Evolutionary conservation across 2,888 invertebrate species (phyloP).

Genomic region (Pristionchus japonicus): DNA sequence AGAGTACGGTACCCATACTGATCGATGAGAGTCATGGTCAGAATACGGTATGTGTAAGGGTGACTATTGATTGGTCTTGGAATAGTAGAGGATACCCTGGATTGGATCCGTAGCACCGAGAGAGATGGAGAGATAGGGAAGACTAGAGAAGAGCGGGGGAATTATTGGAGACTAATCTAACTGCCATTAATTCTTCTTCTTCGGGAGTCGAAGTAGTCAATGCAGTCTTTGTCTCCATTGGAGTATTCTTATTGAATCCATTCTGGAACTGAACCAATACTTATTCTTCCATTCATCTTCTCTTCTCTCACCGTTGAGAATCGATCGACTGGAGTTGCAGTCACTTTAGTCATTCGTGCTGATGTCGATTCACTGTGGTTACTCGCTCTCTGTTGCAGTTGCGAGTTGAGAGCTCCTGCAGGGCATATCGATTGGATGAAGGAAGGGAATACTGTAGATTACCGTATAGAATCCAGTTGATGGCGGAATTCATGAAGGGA

Average conservation of each 20-base stretch:
- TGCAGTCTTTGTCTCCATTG: conserved; percentile 2
- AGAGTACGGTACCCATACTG: conserved; percentile 18
- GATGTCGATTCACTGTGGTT: conserved; percentile 54
- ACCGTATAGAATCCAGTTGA: conserved; percentile 74
- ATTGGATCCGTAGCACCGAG: conserved; percentile 27
- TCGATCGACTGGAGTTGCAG: conserved; percentile 37
- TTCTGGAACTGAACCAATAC: not conserved
- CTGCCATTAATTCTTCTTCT: conserved; percentile 39
- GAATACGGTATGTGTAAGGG: not conserved
- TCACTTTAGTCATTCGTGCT: conserved; percentile 51
- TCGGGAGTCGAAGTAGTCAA: not conserved
- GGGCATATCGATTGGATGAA: not conserved
- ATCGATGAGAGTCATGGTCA: conserved; percentile 7
- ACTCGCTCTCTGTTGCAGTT: conserved; percentile 67
- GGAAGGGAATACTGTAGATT: conserved; percentile 17
- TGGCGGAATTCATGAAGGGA: conserved; percentile 73
- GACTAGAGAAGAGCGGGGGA: conserved; percentile 43
- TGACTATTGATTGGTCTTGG: conserved; percentile 12
- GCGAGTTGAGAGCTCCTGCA: conserved; percentile 71
- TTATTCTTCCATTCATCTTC: not conserved
- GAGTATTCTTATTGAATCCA: conserved; percentile 10
- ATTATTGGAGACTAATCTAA: conserved; percentile 9
- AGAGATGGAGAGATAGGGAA: not conserved
- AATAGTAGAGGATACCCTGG: not conserved
- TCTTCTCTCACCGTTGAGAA: not conserved